These are phyloP conservation scores for Spialia ferax DNA, from an alignment of 2,888 invertebrate genomes.

Conservation along the genomic window DNA sequence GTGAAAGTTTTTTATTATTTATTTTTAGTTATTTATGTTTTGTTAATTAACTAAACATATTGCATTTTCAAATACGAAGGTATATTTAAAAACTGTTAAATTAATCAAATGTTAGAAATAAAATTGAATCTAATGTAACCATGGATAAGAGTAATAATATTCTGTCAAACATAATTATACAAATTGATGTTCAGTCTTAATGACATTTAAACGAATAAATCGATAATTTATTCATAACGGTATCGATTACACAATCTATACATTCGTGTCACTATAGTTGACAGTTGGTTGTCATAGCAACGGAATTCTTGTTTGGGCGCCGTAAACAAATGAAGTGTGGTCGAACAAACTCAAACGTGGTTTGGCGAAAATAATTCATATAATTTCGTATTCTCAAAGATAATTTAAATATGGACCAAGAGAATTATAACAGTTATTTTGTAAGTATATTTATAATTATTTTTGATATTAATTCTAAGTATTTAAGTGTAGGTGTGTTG, in stretches of 20 bases:
- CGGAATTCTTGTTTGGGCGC: constrained; percentile 70
- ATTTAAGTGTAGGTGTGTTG: background rate
- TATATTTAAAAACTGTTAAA: too few species aligned
- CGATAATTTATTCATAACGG: constrained; percentile 25
- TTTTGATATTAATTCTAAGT: constrained; percentile 1
- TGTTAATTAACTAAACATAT: too few species aligned
- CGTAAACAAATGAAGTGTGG: constrained; percentile 82
- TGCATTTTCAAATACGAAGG: too few species aligned
- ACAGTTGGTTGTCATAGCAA: constrained; percentile 71
- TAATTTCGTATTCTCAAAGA: constrained; percentile 39
- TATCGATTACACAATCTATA: constrained; percentile 30
- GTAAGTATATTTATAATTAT: constrained; percentile 22
- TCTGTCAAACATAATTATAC: too few species aligned
- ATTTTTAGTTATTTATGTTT: too few species aligned
- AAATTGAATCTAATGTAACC: too few species aligned
- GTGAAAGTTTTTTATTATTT: too few species aligned
- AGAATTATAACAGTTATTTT: constrained; percentile 22
- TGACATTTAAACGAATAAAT: constrained; percentile 14
- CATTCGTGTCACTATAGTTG: constrained; percentile 58
- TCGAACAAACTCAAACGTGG: constrained; percentile 62
- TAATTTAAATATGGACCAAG: constrained; percentile 43
- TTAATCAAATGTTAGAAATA: too few species aligned
- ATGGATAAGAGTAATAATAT: too few species aligned
- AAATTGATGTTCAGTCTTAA: background rate
- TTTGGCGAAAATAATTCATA: constrained; percentile 31